phyloP scores from a whole-genome alignment of 2,888 invertebrate genomes.

The Neelides folsomi region DNA sequence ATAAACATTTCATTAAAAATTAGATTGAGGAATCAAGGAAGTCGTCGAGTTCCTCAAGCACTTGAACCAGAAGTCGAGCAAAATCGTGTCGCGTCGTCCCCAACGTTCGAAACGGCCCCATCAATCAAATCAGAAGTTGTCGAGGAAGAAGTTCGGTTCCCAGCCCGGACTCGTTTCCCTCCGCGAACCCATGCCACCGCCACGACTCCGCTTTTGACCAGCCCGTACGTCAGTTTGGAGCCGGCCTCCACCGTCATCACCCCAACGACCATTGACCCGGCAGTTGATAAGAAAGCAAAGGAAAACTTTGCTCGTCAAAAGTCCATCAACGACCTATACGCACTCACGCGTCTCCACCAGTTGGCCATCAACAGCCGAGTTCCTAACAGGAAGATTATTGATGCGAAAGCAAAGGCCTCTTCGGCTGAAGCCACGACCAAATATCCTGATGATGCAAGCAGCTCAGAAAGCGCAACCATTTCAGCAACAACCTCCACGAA shows the following conservation, averaged over 20 bases:
- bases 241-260: not conserved
- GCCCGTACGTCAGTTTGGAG: not conserved
- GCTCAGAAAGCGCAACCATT: no score
- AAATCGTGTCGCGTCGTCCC: no score
- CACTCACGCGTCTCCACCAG: constrained; percentile 30
- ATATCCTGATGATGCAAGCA: no score
- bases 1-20: no score
- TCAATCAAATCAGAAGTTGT: no score
- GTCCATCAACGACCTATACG: constrained; percentile 30
- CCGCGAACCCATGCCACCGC: constrained; percentile 5
- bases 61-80: no score
- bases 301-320: constrained; percentile 29
- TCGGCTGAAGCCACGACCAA: no score
- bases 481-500: no score
- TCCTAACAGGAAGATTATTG: constrained; percentile 15
- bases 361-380: constrained; percentile 28
- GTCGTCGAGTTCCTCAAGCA: no score
- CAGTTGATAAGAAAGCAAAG: constrained; percentile 17
- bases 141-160: not conserved
- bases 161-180: constrained; percentile 13
- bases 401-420: no score
- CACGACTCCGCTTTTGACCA: not conserved
- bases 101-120: no score
- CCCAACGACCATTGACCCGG: not conserved
- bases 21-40: no score